Conservation (phyloP, 2,113 vertebrate genomes). For the Hucho hucho region DNA sequence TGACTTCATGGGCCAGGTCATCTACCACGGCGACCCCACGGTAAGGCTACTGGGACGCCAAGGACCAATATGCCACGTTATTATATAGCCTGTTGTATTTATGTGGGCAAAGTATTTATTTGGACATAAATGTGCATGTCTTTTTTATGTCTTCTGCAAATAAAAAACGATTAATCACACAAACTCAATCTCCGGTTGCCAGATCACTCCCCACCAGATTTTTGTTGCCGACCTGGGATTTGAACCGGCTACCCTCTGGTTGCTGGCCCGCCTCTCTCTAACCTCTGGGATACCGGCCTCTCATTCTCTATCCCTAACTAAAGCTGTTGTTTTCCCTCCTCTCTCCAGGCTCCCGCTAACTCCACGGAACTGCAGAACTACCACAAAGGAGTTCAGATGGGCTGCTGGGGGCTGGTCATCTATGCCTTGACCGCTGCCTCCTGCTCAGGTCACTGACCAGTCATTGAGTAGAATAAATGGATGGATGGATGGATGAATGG, state of each 20-base stretch:
- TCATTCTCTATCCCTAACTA: background rate
- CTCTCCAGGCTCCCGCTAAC: constrained; percentile 81
- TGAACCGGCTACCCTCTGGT: background rate
- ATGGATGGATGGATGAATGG: too few species aligned
- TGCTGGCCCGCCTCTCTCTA: background rate
- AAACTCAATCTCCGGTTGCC: background rate
- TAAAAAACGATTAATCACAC: too few species aligned
- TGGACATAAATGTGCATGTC: too few species aligned
- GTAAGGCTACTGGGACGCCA: constrained; percentile 59
- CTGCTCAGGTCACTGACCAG: constrained; percentile 82
- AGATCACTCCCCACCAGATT: background rate
- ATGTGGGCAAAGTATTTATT: too few species aligned
- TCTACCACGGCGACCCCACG: constrained; percentile 89
- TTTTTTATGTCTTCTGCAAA: too few species aligned
- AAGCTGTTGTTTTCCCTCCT: background rate
- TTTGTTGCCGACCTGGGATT: background rate
- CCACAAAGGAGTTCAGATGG: constrained; percentile 94
- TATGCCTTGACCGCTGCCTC: constrained; percentile 92
- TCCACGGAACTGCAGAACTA: constrained; percentile 84
- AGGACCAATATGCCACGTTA: too few species aligned
- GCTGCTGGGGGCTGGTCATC: constrained; percentile 96
- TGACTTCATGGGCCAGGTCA: constrained; percentile 98
- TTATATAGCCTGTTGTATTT: too few species aligned
- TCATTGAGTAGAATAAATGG: too few species aligned
- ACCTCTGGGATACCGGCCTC: background rate